Conservation (phyloP, 2,888 invertebrate genomes). For the Stegophylla sp. region DNA sequence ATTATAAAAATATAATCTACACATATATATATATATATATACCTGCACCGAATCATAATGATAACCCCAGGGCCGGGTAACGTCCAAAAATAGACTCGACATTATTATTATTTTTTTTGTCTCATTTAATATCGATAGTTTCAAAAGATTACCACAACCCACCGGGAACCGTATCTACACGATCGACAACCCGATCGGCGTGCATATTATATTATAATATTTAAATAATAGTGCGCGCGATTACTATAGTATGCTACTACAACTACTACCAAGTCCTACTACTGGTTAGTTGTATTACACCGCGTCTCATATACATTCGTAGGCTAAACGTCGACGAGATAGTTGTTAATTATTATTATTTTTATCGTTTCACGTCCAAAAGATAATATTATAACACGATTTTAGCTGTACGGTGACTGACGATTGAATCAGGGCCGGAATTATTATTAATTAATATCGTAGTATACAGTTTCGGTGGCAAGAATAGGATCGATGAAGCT, state of each 20-base stretch:
- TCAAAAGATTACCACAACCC: constrained; percentile 36
- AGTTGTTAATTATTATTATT: no score
- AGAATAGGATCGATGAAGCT: no score
- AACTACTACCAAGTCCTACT: not conserved
- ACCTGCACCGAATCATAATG: not conserved
- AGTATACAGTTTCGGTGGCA: no score
- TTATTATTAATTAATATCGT: no score
- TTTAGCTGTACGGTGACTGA: no score
- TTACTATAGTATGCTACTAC: not conserved
- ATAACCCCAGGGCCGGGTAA: constrained; percentile 36
- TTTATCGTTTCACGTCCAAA: no score
- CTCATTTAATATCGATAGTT: not conserved
- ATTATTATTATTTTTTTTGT: not conserved
- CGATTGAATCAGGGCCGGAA: no score
- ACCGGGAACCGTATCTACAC: constrained; percentile 37
- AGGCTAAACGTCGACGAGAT: not conserved
- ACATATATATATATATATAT: constrained; percentile 1
- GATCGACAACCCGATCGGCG: constrained; percentile 36
- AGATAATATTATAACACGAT: no score
- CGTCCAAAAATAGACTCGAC: not conserved
- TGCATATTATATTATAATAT: not conserved
- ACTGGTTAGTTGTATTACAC: not conserved
- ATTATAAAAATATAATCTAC: not conserved
- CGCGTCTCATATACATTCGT: not conserved
- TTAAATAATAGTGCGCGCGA: not conserved